Evolutionary conservation across 2,888 invertebrate species (phyloP), one percentile per base, ranked within the genome.

Genomic region (Acanthosepion esculentum): DNA sequence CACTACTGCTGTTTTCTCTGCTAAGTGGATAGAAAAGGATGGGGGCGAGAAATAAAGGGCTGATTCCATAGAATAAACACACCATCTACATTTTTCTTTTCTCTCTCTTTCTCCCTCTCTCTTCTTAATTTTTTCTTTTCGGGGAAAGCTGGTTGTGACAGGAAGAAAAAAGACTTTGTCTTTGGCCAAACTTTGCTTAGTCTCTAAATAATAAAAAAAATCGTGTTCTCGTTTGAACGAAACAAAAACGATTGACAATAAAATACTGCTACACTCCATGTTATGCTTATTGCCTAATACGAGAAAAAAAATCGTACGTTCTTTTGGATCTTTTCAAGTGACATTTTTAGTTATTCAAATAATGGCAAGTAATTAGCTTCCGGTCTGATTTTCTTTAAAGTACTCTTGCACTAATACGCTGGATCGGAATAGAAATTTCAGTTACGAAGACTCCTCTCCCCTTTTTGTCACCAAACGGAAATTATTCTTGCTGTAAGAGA

Each of bases 31-130:
- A 78, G n/a, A 78, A 78, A 78, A n/a, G 15, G n/a, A 78, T 78
- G 78, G n/a, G 78, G 78, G 78, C n/a, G n/a, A 15, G n/a, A 33
- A 78, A 78, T 78, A 78, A n/a, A 5, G 33, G 78, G 33, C 78
- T n/a, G n/a, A 78, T 78, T 78, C 78, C 78, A 33, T 78, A 78
- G n/a, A 78, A 78, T 78, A 78, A 78, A 78, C 78, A 78, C 78
- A 78, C 78, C n/a, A n/a, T 78, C n/a, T n/a, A 78, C 78, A 12
- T 78, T n/a, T 78, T 78, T n/a, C 33, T 78, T 78, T n/a, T 10
- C 10, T 41, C 41, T 41, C 41, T 3, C 41, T 41, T 41, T 41
- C 41, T 41, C 41, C 3, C 41, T 41, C 41, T 2, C 1, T 41
- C 41, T 41, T 41, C 41, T 41, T 41, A 41, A 41, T 3, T 41